Evolutionary conservation across 1,140 invertebrate genomes (phyloP), one percentile per base, ranked within the genome.

Genomic region (Phenacoccus solenopsis): DNA sequence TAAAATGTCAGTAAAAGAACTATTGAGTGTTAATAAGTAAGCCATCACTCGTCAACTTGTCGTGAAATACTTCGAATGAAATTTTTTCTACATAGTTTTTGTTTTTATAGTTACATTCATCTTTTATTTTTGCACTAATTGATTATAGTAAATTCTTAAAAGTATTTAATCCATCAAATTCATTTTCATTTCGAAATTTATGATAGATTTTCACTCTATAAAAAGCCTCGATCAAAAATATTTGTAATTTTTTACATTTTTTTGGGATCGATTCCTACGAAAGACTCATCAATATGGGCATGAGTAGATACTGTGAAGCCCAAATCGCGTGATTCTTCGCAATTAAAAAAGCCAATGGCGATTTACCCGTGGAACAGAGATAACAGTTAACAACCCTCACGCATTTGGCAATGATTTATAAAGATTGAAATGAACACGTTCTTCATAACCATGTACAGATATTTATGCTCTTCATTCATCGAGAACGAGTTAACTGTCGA

Each of bases 371-470:
- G 25, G 59, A 25, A 64, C 22, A 16, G 25, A 64, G 59, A 64
- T 64, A 64, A 64, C 21, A 64, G 2, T 64, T 25, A 64, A 64
- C 59, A 64, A 64, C 59, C 25, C 59, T 10, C 59, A 24, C 21
- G 21, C 59, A 64, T 25, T 25, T 64, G 25, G 25, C 59, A 64
- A 64, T 49, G 38, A 64, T 64, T 64, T 64, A 64, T 64, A 64
- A 64, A 9, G 20, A 64, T 64, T 64, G 59, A 20, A 24, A 64
- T 24, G 13, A 64, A 59, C 20, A 16, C 7, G 56, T 64, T 38
- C 32, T n/a, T 10, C 9, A 38, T 10, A 38, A n/a, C n/a, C 9
- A n/a, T 38, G 32, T 10, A 9, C 32, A 38, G 32, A 38, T 10
- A 38, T n/a, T 38, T n/a, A 10, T 10, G 32, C 32, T 38, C 32